phyloP scores from a whole-genome alignment of 2,888 invertebrate genomes.

The Rotaria macrura region DNA sequence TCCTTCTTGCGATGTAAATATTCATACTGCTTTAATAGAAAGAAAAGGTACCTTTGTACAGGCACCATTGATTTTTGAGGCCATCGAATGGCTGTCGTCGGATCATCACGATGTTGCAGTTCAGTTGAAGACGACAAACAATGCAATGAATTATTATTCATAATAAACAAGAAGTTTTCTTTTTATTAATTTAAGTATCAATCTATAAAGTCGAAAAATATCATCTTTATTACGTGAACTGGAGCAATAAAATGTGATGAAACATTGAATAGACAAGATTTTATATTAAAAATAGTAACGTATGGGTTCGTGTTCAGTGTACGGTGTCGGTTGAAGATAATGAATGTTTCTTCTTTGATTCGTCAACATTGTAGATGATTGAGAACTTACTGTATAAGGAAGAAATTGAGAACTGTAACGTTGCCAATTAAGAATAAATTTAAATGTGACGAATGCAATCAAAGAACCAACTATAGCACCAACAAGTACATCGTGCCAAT shows the following conservation, averaged over 20 bases:
- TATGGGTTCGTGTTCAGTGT: not conserved
- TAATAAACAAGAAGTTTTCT: not conserved
- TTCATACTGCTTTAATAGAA: not conserved
- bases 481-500: conserved; percentile 87
- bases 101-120: not conserved
- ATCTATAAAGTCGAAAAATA: not conserved
- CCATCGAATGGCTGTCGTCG: not conserved
- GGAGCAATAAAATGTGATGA: not conserved
- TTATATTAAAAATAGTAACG: not conserved
- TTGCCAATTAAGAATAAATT: conserved; percentile 2
- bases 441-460: conserved; percentile 42
- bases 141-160: not conserved
- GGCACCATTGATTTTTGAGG: not conserved
- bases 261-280: not conserved
- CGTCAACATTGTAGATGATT: not conserved
- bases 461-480: conserved; percentile 57
- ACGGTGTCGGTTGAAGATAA: not conserved
- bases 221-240: not conserved
- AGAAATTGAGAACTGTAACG: not conserved
- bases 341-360: not conserved
- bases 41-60: not conserved
- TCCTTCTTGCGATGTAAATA: no score
- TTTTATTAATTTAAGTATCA: not conserved
- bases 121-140: not conserved
- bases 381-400: not conserved